phyloP scores from a whole-genome alignment of 2,113 vertebrate species.

The Fukomys damarensis region DNA sequence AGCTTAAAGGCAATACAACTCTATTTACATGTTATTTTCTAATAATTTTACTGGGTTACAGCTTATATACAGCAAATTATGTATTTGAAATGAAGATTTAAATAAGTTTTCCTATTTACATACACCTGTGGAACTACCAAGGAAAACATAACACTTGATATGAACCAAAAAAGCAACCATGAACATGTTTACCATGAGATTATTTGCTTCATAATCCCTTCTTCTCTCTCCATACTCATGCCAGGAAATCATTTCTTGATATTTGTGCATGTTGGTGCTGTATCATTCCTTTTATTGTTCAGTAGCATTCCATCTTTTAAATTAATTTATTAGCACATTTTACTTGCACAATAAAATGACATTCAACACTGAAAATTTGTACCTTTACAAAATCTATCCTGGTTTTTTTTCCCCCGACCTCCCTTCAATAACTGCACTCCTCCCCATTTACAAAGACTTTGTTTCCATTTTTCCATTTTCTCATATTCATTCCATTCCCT shows the following conservation, averaged over 20 bases:
- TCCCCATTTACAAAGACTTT: no score
- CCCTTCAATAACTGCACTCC: no score
- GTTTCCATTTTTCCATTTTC: no score
- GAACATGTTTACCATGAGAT: neutral
- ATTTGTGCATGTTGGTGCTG: neutral
- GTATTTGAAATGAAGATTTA: neutral
- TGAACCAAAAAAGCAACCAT: neutral
- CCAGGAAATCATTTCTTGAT: neutral
- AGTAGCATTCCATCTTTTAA: no score
- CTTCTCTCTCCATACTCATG: neutral
- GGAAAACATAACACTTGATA: constrained; percentile 28
- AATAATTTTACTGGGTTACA: neutral
- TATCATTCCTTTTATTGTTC: neutral
- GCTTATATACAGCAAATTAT: neutral
- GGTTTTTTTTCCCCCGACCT: no score
- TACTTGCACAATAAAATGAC: no score
- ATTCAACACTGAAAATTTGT: no score
- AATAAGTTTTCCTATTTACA: neutral
- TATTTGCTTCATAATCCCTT: neutral
- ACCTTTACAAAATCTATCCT: no score
- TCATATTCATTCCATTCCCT: no score
- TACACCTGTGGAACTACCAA: neutral
- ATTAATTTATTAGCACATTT: no score
- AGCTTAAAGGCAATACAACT: neutral
- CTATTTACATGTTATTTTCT: neutral